A percentile compares a stretch with the other conserved stretches of the same genome.
phyloP scores from a whole-genome alignment of 2,797 vertebrate genomes.

The Sebastolobus alascanus region DNA sequence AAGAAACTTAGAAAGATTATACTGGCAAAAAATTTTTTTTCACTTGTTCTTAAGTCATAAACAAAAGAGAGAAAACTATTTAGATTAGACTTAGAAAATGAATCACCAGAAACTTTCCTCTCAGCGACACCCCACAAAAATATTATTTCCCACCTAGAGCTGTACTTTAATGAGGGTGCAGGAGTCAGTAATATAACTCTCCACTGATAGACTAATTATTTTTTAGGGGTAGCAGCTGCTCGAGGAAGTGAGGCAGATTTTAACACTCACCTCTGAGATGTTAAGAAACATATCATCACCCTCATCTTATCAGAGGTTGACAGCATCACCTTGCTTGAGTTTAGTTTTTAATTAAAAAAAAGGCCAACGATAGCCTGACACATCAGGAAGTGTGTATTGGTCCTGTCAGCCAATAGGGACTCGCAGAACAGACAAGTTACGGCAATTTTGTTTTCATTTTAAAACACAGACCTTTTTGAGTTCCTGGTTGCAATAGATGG shows the following conservation, averaged over 20 bases:
- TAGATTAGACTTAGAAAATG: background rate
- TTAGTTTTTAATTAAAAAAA: background rate
- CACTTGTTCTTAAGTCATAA: background rate
- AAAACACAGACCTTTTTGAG: background rate
- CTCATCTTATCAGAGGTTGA: background rate
- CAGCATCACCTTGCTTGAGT: conserved; percentile 13
- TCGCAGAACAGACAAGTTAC: background rate
- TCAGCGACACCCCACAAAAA: background rate
- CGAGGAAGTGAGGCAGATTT: conserved; percentile 1
- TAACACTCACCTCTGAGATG: conserved; percentile 2
- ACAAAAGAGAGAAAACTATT: background rate
- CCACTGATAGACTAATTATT: background rate
- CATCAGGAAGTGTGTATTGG: background rate
- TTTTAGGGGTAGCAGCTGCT: background rate
- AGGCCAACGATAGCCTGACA: background rate
- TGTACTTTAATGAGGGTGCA: background rate
- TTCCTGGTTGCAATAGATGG: conserved; percentile 24
- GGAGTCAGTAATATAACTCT: background rate
- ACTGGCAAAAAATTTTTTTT: too few relatives aligned
- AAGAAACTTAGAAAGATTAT: background rate
- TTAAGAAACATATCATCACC: conserved; percentile 3
- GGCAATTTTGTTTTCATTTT: background rate
- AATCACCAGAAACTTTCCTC: too few relatives aligned
- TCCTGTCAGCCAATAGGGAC: background rate
- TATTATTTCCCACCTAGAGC: background rate